phyloP scores from a whole-genome alignment of 2,888 invertebrate species.

The Apoderus coryli region DNA sequence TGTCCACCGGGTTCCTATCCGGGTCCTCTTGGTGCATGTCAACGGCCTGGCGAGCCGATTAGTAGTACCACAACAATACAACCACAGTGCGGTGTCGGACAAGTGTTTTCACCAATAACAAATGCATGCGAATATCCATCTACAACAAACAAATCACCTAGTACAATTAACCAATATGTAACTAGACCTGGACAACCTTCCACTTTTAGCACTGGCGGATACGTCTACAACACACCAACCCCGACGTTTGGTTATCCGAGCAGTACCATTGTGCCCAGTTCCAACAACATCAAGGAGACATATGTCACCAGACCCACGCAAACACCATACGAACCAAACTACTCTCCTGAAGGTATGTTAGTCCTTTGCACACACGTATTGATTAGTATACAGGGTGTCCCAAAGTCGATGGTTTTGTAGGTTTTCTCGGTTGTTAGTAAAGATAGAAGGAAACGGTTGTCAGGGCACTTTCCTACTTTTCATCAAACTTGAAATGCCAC shows the following conservation, averaged over 20 bases:
- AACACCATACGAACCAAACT: not conserved
- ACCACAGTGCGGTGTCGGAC: constrained; percentile 15
- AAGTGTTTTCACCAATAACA: constrained; percentile 15
- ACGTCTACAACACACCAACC: constrained; percentile 21
- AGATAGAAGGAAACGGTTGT: too few relatives aligned
- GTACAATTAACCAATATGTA: too few relatives aligned
- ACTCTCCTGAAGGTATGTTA: too few relatives aligned
- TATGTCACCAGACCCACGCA: constrained; percentile 17
- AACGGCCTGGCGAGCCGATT: constrained; percentile 7
- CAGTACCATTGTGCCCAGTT: too few relatives aligned
- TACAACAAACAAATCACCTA: constrained; percentile 6
- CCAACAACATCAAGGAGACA: constrained; percentile 17
- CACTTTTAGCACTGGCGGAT: constrained; percentile 13
- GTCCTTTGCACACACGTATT: too few relatives aligned
- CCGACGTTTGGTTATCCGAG: constrained; percentile 17
- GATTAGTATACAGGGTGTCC: too few relatives aligned
- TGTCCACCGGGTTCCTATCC: constrained; percentile 16
- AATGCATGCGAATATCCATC: constrained; percentile 16
- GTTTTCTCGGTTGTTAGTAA: too few relatives aligned
- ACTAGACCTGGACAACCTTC: constrained; percentile 12
- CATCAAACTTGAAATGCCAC: too few relatives aligned
- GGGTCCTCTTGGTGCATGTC: too few relatives aligned
- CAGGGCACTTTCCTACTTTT: too few relatives aligned
- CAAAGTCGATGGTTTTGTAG: too few relatives aligned
- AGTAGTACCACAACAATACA: not conserved